Conservation (phyloP, 2,797 vertebrate species). For the Heteromormyrus szaboi region DNA sequence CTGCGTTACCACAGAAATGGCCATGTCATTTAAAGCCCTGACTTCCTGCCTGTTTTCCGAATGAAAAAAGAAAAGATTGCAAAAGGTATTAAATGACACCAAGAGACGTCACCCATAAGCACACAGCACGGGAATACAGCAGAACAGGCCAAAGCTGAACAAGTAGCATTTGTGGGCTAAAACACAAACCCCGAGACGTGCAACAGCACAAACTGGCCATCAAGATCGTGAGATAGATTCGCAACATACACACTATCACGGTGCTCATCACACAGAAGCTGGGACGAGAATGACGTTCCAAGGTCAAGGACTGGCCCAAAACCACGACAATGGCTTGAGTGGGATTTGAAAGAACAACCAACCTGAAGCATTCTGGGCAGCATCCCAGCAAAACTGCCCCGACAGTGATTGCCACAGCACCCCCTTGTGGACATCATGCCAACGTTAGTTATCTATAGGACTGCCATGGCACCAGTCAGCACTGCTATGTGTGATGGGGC, state of each 20-base stretch:
- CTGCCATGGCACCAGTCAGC: neutral
- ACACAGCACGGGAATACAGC: neutral
- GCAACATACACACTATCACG: slow-evolving; percentile 18
- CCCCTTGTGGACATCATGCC: slow-evolving; percentile 16
- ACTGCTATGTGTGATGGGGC: neutral
- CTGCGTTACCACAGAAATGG: neutral
- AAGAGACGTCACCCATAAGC: neutral
- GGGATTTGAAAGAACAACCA: slow-evolving; percentile 2
- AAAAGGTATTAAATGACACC: neutral
- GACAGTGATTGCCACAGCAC: neutral
- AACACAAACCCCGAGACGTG: slow-evolving; percentile 27
- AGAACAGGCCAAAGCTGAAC: neutral
- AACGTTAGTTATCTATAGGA: slow-evolving; percentile 12
- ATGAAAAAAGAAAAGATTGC: neutral
- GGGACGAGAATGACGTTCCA: slow-evolving; percentile 33
- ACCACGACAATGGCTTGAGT: slow-evolving; percentile 23
- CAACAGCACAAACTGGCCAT: neutral
- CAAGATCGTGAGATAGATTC: neutral
- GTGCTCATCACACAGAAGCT: slow-evolving; percentile 39
- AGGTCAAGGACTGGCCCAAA: slow-evolving; percentile 25
- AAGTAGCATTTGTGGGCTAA: neutral
- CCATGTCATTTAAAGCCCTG: neutral
- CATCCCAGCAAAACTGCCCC: neutral
- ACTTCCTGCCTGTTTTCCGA: neutral
- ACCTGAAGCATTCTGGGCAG: neutral